phyloP scores from a whole-genome alignment of 2,113 vertebrate species.

The Oncorhynchus mykiss region DNA sequence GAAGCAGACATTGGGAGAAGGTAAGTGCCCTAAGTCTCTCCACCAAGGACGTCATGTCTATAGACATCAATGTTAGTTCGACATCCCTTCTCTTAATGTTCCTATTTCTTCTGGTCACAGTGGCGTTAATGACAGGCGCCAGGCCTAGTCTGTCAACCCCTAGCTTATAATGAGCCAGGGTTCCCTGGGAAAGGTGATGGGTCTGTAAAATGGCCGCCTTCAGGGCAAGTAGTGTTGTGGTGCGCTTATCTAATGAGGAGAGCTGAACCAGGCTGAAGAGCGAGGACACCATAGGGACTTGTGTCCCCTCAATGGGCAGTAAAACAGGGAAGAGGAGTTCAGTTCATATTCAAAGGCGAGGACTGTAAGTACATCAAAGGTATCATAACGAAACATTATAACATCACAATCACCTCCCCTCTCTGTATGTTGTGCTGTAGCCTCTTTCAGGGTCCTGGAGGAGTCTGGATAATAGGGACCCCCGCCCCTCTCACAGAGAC shows the following conservation, averaged over 20 bases:
- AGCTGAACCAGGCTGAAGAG: not conserved
- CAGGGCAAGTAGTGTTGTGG: constrained; percentile 3
- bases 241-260: constrained; percentile 39
- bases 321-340: not conserved
- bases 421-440: not conserved
- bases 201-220: constrained; percentile 23
- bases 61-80: not conserved
- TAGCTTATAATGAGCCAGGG: constrained; percentile 25
- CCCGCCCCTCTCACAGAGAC: constrained; percentile 11
- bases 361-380: not conserved
- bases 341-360: constrained; percentile 28
- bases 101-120: not conserved
- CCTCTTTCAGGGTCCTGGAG: constrained; percentile 20
- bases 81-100: too few species aligned
- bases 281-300: not conserved
- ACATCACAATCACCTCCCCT: too few species aligned
- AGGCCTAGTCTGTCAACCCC: constrained; percentile 3
- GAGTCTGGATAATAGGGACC: constrained; percentile 30
- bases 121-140: not conserved
- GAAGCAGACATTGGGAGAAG: constrained; percentile 97
- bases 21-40: constrained; percentile 67
- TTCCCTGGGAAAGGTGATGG: not conserved
- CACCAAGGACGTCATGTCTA: too few species aligned
- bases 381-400: too few species aligned
- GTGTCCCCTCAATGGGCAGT: too few species aligned